phyloP scores from a whole-genome alignment of 1,140 invertebrate species.

The Scaptomyza montana region DNA sequence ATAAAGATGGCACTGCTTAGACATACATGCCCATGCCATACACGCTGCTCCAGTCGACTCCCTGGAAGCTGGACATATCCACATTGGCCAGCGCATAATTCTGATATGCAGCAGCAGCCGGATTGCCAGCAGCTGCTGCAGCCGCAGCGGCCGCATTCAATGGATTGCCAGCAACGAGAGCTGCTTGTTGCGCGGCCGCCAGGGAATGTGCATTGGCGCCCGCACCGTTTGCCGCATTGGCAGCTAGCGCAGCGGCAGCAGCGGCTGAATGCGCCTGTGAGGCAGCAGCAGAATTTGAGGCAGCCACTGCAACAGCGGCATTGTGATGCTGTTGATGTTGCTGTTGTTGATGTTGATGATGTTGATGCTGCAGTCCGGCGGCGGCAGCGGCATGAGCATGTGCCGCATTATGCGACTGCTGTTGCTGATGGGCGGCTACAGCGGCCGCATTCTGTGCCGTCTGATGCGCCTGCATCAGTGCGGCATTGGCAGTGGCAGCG shows the following conservation, averaged over 20 bases:
- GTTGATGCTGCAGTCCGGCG: slow-evolving; percentile 79
- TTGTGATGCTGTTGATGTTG: slow-evolving; percentile 68
- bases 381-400: slow-evolving; percentile 83
- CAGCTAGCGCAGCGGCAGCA: slow-evolving; percentile 84
- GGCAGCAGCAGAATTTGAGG: slow-evolving; percentile 81
- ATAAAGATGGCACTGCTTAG: slow-evolving; percentile 84
- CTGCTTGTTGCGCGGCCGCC: slow-evolving; percentile 84
- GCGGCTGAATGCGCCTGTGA: slow-evolving; percentile 75
- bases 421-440: slow-evolving; percentile 82
- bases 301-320: slow-evolving; percentile 65
- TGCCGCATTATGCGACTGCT: slow-evolving; percentile 80
- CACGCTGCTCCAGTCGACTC: slow-evolving; percentile 94
- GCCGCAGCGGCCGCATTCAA: slow-evolving; percentile 84
- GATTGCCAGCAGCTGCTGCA: slow-evolving; percentile 85
- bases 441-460: slow-evolving; percentile 81
- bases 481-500: slow-evolving; percentile 81
- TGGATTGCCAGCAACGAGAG: slow-evolving; percentile 77
- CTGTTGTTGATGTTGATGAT: slow-evolving; percentile 67
- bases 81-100: slow-evolving; percentile 93
- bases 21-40: slow-evolving; percentile 96
- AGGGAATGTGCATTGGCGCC: slow-evolving; percentile 80
- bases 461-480: slow-evolving; percentile 80
- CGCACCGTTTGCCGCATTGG: slow-evolving; percentile 84
- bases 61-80: slow-evolving; percentile 95
- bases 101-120: slow-evolving; percentile 88